phyloP scores from a whole-genome alignment of 2,797 vertebrate species.

The Siniperca scherzeri region DNA sequence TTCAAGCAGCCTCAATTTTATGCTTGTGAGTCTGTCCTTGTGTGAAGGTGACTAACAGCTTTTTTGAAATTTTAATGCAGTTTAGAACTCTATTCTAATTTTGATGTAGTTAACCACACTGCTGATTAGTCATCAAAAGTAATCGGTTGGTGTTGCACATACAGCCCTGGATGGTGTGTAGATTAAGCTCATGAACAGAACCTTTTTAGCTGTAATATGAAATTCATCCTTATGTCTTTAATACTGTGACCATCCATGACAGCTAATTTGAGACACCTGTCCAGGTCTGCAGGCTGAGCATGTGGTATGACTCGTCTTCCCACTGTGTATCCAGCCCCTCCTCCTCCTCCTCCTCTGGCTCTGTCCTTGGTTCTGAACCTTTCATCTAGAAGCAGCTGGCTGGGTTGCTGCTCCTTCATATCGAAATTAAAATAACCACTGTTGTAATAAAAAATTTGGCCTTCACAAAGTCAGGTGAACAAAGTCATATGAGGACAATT shows the following conservation, averaged over 20 bases:
- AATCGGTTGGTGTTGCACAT: neutral
- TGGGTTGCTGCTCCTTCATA: conserved; percentile 7
- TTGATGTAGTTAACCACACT: conserved; percentile 10
- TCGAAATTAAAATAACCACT: conserved; percentile 34
- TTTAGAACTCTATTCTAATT: neutral
- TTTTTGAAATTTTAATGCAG: neutral
- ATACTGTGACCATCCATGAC: conserved; percentile 3
- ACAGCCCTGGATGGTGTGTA: neutral
- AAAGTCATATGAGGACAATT: neutral
- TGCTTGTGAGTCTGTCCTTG: conserved; percentile 1
- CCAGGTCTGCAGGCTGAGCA: conserved; percentile 34
- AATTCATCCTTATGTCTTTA: conserved; percentile 10
- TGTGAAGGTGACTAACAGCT: conserved; percentile 22
- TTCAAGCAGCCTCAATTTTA: neutral
- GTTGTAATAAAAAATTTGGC: conserved; percentile 22
- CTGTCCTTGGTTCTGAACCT: conserved; percentile 42
- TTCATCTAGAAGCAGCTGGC: conserved; percentile 37
- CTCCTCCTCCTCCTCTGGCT: conserved; percentile 21
- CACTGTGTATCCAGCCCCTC: neutral
- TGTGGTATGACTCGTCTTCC: conserved; percentile 36
- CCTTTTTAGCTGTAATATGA: conserved; percentile 16
- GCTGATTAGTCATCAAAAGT: conserved; percentile 14
- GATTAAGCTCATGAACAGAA: neutral
- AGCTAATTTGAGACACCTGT: conserved; percentile 40
- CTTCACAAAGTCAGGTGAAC: conserved; percentile 24